These are phyloP conservation scores for Synanthedon myopaeformis DNA, from an alignment of 2,888 invertebrate species.

Conservation along the genomic window DNA sequence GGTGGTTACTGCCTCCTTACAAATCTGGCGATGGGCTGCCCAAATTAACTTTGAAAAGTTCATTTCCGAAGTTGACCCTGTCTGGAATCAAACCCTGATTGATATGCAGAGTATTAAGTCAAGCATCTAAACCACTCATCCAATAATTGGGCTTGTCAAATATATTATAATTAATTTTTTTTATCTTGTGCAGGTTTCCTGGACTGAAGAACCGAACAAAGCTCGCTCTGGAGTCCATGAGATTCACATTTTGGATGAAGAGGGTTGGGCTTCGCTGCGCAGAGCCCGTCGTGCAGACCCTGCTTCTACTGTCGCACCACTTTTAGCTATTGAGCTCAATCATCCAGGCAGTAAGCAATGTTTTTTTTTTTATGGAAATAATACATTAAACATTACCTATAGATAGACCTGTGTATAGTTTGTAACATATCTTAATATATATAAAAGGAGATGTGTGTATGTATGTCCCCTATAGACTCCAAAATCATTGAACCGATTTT, in stretches of 20 bases:
- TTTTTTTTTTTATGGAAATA: neutral
- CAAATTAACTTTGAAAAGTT: no score
- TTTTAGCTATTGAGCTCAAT: slow-evolving; percentile 76
- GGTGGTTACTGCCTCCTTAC: no score
- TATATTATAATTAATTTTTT: no score
- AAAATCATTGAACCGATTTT: no score
- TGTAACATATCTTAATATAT: neutral
- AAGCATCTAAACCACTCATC: no score
- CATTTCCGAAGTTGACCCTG: no score
- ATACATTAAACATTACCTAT: neutral
- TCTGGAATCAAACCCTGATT: no score
- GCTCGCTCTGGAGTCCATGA: slow-evolving; percentile 85
- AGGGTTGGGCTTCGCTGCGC: slow-evolving; percentile 87
- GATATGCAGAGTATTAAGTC: no score
- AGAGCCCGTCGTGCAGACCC: slow-evolving; percentile 84
- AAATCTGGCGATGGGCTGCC: no score
- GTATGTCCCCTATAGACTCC: no score
- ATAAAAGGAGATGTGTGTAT: neutral
- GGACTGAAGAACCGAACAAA: slow-evolving; percentile 89
- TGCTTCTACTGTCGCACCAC: slow-evolving; percentile 72
- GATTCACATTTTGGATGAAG: slow-evolving; percentile 90
- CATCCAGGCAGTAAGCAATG: slow-evolving; percentile 57
- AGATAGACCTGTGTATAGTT: neutral
- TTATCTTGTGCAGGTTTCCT: slow-evolving; percentile 63
- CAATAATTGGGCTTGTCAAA: no score